Conservation (phyloP, 2,888 invertebrate genomes). For the Hyposoter dolosus region DNA sequence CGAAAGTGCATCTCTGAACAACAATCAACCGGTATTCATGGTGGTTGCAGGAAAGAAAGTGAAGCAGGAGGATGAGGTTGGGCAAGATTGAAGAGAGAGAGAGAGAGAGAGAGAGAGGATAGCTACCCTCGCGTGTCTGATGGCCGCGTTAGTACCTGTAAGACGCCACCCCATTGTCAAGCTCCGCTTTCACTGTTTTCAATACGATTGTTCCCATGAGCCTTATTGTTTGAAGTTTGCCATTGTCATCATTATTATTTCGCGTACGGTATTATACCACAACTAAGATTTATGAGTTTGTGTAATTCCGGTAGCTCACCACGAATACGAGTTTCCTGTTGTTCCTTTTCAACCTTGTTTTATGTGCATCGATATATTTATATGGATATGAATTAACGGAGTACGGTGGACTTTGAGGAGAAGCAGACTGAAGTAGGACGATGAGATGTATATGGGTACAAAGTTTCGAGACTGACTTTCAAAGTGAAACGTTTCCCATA, state of each 20-base stretch:
- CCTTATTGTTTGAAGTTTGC: conserved; percentile 84
- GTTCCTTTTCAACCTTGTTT: conserved; percentile 37
- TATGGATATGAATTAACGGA: conserved; percentile 11
- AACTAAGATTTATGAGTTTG: conserved; percentile 80
- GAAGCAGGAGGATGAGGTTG: neutral
- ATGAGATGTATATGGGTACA: conserved; percentile 10
- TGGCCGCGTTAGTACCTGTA: conserved; percentile 69
- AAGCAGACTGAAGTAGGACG: conserved; percentile 21
- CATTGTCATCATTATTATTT: conserved; percentile 84
- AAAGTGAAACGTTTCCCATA: conserved; percentile 21
- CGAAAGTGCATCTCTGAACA: conserved; percentile 44
- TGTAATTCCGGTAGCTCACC: conserved; percentile 72
- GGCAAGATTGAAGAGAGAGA: neutral
- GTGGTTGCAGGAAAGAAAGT: conserved; percentile 17
- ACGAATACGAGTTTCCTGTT: conserved; percentile 35
- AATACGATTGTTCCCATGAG: conserved; percentile 82
- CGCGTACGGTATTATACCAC: conserved; percentile 77
- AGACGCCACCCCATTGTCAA: conserved; percentile 78
- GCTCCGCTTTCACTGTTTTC: conserved; percentile 78
- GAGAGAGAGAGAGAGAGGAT: conserved; percentile 36
- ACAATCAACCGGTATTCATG: conserved; percentile 57
- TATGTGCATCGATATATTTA: neutral
- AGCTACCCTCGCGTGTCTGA: conserved; percentile 47
- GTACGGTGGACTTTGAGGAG: conserved; percentile 15
- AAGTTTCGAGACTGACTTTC: conserved; percentile 18